Conservation (phyloP, 2,797 vertebrate genomes). For the Chromis chromis region DNA sequence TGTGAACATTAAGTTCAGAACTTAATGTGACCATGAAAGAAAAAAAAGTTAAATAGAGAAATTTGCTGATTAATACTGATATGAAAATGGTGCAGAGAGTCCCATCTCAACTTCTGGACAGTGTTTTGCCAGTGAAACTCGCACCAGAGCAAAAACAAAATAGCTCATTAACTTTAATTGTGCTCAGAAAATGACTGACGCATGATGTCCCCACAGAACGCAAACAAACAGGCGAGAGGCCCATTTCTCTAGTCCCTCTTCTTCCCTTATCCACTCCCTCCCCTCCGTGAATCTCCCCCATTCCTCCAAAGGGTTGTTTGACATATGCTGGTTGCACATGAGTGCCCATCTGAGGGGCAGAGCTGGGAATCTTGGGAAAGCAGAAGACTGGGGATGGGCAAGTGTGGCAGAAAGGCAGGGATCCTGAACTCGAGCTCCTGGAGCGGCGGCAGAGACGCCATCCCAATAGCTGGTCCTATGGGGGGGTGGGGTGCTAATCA, state of each 20-base stretch:
- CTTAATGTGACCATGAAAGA: slow-evolving; percentile 4
- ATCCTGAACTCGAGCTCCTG: slow-evolving; percentile 33
- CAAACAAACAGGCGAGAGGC: slow-evolving; percentile 67
- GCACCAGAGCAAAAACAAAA: slow-evolving; percentile 39
- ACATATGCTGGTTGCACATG: slow-evolving; percentile 81
- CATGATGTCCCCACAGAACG: slow-evolving; percentile 67
- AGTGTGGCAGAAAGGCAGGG: slow-evolving; percentile 28
- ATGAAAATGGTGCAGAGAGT: background rate
- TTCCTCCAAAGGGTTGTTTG: slow-evolving; percentile 71
- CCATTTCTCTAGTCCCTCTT: slow-evolving; percentile 37
- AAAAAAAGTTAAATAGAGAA: background rate
- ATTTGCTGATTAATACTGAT: background rate
- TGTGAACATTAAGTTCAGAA: background rate
- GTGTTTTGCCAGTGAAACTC: slow-evolving; percentile 32
- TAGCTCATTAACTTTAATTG: slow-evolving; percentile 78
- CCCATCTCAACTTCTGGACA: slow-evolving; percentile 30
- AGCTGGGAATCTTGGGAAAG: slow-evolving; percentile 53
- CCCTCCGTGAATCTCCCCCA: slow-evolving; percentile 9
- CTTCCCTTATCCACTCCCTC: background rate
- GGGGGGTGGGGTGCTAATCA: slow-evolving; percentile 65
- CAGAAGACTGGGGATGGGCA: slow-evolving; percentile 46
- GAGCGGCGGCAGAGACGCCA: slow-evolving; percentile 13
- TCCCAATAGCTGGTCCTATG: slow-evolving; percentile 48
- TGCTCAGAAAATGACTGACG: slow-evolving; percentile 75
- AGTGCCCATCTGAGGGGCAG: slow-evolving; percentile 75